Conservation (phyloP, 2,113 vertebrate species). For the Lagopus leucura region DNA sequence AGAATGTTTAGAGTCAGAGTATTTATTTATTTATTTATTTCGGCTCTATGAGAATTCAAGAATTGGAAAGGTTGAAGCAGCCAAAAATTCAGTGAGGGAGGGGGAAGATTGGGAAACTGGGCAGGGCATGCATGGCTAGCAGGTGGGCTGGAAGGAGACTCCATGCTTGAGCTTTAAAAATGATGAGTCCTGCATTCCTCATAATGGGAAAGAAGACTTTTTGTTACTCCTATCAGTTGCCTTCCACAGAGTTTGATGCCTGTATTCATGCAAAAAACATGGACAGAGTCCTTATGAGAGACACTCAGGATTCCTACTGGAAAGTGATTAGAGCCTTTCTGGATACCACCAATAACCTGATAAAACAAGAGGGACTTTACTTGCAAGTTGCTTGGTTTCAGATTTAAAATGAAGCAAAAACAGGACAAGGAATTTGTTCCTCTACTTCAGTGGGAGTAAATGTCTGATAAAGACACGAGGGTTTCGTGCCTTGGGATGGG, state of each 20-base stretch:
- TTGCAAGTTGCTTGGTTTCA: not conserved
- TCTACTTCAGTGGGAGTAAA: not conserved
- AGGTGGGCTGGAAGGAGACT: not conserved
- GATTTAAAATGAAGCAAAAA: not conserved
- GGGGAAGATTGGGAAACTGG: not conserved
- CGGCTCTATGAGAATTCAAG: not conserved
- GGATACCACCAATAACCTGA: not conserved
- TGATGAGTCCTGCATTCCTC: not conserved
- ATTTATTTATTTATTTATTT: not conserved
- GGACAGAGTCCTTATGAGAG: not conserved
- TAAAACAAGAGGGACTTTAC: not conserved
- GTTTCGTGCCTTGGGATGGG: not conserved
- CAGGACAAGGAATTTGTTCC: not conserved
- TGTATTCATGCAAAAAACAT: fast-evolving
- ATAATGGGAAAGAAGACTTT: not conserved
- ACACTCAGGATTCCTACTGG: not conserved
- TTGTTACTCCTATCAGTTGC: not conserved
- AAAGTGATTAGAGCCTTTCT: not conserved
- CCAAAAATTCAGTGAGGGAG: not conserved
- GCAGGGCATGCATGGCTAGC: fast-evolving
- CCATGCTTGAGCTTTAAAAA: not conserved
- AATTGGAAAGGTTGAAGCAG: not conserved
- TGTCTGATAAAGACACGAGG: not conserved
- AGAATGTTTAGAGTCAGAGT: not conserved
- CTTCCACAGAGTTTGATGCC: not conserved